Evolutionary conservation across 2,888 invertebrate genomes (phyloP), one percentile per base, ranked within the genome.

Genomic region (Megamerina dolium): DNA sequence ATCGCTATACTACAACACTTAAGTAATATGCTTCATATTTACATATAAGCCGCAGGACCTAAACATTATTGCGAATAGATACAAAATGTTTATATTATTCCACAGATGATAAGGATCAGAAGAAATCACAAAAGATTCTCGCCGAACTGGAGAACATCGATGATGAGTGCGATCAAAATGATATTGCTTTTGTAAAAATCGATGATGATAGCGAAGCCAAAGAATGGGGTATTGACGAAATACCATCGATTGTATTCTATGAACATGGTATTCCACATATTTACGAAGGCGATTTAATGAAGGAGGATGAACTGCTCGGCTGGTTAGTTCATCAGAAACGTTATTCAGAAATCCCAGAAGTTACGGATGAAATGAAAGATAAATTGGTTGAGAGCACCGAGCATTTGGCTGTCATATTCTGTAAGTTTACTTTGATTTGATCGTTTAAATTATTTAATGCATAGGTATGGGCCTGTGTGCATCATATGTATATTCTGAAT

Each of bases 321-420:
- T 93, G 93, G 93, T 72, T 93, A 55, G 74, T 91, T 19, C 90
- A 92, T 68, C 92, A 93, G 64, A 90, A 90, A 66, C 82, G 87
- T 52, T 88, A 89, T 66, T 85, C 86, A 45, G 90, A 92, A 74
- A 92, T 92, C 57, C 90, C 92, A 35, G 90, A 90, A 73, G 82
- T 93, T 17, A 92, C 91, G 8, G 88, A 91, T 64, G 90, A 91
- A 75, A 91, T 91, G 87, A 86, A 93, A 79, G 91, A 92, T 58
- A 86, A 87, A 64, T 76, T 93, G 31, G 83, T 93, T 49, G 87
- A 88, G 53, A 82, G 75, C 38, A 81, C 85, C 18, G 80, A 84
- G 45, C 89, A 82, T 65, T 77, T 93, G 53, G 92, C 91, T 41
- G 92, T 92, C 53, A 80, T 92, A 57, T 93, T 93, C 70, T 92